Conservation (phyloP, 2,113 vertebrate species). For the Centropus unirufus region DNA sequence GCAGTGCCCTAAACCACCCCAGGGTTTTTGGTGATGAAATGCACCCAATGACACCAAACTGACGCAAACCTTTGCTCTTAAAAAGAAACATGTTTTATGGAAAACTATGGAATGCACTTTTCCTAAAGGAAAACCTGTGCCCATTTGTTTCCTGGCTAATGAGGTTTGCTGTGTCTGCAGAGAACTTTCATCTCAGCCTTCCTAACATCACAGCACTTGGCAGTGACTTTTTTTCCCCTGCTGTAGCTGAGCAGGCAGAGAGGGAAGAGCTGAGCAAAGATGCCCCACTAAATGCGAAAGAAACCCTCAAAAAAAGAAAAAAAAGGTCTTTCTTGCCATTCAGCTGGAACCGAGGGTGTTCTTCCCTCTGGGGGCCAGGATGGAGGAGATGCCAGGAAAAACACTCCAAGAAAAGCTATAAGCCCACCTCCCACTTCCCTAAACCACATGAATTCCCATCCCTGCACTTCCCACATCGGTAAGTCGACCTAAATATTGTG, state of each 20-base stretch:
- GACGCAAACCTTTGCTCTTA: neutral
- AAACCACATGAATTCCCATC: neutral
- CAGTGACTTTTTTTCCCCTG: neutral
- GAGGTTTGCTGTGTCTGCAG: constrained; percentile 27
- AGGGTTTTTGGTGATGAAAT: neutral
- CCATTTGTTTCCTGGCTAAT: neutral
- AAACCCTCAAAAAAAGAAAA: neutral
- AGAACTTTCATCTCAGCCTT: constrained; percentile 1
- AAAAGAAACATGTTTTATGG: neutral
- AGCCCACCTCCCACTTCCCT: rapidly evolving
- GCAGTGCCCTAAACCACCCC: neutral
- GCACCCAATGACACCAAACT: neutral
- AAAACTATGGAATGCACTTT: neutral
- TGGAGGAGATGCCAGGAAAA: neutral
- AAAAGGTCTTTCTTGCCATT: neutral
- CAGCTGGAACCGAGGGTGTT: neutral
- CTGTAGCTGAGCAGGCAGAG: neutral
- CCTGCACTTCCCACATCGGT: rapidly evolving
- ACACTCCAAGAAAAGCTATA: neutral
- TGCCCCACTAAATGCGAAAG: neutral
- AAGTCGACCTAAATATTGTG: neutral
- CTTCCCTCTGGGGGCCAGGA: neutral
- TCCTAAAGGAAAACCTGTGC: neutral
- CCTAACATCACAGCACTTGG: neutral
- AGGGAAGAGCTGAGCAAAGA: neutral